Base-by-base conservation (phyloP, 2,797 vertebrate species). In the Nyctalus aviator region DNA sequence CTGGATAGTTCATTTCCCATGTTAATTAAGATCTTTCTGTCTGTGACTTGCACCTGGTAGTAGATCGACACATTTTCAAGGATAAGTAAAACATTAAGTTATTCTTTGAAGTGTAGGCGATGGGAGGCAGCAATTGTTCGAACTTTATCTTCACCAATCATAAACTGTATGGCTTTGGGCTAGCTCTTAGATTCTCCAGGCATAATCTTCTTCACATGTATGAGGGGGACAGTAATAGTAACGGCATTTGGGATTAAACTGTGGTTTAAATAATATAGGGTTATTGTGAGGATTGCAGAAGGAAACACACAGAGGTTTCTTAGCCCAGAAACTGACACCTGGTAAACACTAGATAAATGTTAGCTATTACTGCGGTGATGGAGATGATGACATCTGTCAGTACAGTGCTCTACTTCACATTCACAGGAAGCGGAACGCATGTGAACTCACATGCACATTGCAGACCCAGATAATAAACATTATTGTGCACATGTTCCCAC, bases 401-500 rank as follows among this genome's bases (percentile, higher is more conserved):
- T 53, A 30, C 37, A 50, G 64, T 17, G 17, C 8, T 87, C 30
- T 79, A 20, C 48, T 93, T 93, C 37, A 79, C 17, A 21, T 32
- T 50, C 50, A 21, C n/a, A 53, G 76, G 57, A 83, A 95, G 27
- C 27, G 77, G 55, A 64, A 84, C 72, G 46, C 68, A 62, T 17
- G 12, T 37, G 18, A 66, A 12, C n/a, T 84, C 14, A 30, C 18
- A 14, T 11, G 12, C 78, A 53, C 25, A 50, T 2, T 87, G 66
- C 77, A 82, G 48, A 69, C 66, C 87, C 84, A 94, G 68, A 64
- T 77, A 91, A 68, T 85, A 91, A 88, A 81, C 55, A 66, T 69
- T 23, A 50, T 18, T n/a, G 13, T 83, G 62, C 75, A 64, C 66
- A 77, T 78, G 41, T 86, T 90, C 86, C 81, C 86, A 90, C 35